phyloP scores from a whole-genome alignment of 2,797 vertebrate genomes.

The Gambusia yucatana region DNA sequence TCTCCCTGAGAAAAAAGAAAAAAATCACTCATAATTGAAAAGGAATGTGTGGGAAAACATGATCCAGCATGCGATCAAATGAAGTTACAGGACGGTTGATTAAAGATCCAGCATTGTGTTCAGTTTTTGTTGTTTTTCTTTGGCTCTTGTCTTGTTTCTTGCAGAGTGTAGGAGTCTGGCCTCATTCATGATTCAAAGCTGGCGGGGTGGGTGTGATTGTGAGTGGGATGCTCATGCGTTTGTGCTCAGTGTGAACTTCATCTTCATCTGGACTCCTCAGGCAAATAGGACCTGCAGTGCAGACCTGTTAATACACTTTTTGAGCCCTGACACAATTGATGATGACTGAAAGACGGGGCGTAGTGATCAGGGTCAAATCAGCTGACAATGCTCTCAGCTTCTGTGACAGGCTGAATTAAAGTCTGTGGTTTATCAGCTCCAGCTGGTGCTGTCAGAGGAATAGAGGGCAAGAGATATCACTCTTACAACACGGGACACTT shows the following conservation, averaged over 20 bases:
- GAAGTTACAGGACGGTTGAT: conserved; percentile 75
- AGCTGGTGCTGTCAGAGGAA: conserved; percentile 64
- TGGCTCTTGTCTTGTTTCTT: conserved; percentile 57
- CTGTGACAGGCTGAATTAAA: conserved; percentile 60
- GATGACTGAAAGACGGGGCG: conserved; percentile 55
- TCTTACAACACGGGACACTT: conserved; percentile 51
- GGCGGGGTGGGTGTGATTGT: conserved; percentile 14
- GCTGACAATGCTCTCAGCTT: conserved; percentile 60
- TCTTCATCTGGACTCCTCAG: conserved; percentile 65
- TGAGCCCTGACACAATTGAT: conserved; percentile 74
- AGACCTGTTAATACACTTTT: conserved; percentile 76
- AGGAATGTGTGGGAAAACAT: conserved; percentile 66
- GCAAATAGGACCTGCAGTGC: conserved; percentile 52
- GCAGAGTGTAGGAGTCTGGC: conserved; percentile 68
- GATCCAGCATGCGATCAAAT: conserved; percentile 75
- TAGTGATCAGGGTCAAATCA: conserved; percentile 68
- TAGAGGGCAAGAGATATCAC: conserved; percentile 52
- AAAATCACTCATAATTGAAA: conserved; percentile 40
- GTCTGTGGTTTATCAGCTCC: conserved; percentile 66
- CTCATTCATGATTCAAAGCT: conserved; percentile 83
- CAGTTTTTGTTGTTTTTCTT: conserved; percentile 43
- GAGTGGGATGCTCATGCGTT: conserved; percentile 54
- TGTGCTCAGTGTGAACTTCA: conserved; percentile 66
- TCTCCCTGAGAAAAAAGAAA: conserved; percentile 11
- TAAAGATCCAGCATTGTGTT: conserved; percentile 78